Conservation (phyloP, 2,888 invertebrate species). For the Drosophila peninsularis region DNA sequence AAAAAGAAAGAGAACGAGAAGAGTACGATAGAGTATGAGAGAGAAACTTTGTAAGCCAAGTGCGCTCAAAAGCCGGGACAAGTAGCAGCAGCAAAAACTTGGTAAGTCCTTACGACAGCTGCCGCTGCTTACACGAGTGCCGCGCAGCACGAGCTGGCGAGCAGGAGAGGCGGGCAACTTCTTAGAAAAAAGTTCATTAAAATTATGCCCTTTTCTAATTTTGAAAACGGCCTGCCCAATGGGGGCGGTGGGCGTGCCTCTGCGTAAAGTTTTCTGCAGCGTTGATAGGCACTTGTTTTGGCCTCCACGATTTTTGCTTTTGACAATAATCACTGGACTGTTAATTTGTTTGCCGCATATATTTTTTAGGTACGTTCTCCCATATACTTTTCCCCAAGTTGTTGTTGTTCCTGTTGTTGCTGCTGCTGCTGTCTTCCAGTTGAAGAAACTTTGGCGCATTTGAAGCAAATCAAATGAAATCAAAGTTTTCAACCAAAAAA, state of each 20-base stretch:
- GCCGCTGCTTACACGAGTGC: constrained; percentile 64
- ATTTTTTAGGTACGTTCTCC: constrained; percentile 20
- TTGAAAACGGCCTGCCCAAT: constrained; percentile 53
- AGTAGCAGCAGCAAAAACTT: constrained; percentile 69
- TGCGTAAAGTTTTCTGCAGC: constrained; percentile 26
- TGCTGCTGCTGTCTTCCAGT: constrained; percentile 63
- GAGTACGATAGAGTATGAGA: constrained; percentile 2
- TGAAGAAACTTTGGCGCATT: constrained; percentile 80
- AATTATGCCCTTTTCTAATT: constrained; percentile 81
- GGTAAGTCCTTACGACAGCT: constrained; percentile 79
- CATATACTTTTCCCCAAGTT: constrained; percentile 36
- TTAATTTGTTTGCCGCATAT: constrained; percentile 76
- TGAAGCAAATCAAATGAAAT: constrained; percentile 70
- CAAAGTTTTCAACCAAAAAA: constrained; percentile 59
- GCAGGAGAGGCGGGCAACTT: constrained; percentile 25
- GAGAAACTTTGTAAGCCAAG: constrained; percentile 42
- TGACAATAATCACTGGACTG: constrained; percentile 83
- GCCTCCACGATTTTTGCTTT: constrained; percentile 54
- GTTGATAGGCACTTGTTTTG: constrained; percentile 71
- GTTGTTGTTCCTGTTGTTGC: constrained; percentile 33
- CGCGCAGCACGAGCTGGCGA: constrained; percentile 17
- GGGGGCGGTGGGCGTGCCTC: constrained; percentile 9
- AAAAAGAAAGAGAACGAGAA: neutral
- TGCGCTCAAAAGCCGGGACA: constrained; percentile 59
- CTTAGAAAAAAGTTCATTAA: constrained; percentile 78